These are phyloP conservation scores for Syrphus vitripennis DNA, from an alignment of 2,888 invertebrate genomes.

Conservation along the genomic window DNA sequence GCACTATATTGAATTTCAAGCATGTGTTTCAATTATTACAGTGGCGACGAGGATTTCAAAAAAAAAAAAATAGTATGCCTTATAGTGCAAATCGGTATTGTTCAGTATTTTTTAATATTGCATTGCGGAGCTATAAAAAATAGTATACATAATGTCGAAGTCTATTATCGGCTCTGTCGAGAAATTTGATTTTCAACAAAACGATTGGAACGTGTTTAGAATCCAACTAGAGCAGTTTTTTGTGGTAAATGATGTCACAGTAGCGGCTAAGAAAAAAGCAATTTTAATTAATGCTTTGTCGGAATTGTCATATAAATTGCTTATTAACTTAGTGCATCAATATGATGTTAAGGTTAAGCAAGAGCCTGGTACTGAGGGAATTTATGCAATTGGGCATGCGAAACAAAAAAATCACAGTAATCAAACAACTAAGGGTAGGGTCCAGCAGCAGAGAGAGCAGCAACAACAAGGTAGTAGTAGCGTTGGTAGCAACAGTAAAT, in stretches of 20 bases:
- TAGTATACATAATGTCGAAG: background rate
- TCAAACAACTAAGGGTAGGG: background rate
- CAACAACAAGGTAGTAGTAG: background rate
- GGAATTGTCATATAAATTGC: too few species aligned
- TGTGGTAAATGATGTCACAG: background rate
- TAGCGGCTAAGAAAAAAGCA: too few species aligned
- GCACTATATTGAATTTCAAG: too few species aligned
- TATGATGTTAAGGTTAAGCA: background rate
- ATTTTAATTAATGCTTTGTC: too few species aligned
- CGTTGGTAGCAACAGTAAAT: background rate
- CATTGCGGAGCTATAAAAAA: background rate
- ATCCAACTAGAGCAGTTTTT: background rate
- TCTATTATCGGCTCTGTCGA: background rate
- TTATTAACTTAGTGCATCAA: background rate
- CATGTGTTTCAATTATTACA: too few species aligned
- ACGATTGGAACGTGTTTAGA: background rate
- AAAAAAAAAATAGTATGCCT: too few species aligned
- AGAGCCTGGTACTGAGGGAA: background rate
- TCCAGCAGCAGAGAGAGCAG: background rate
- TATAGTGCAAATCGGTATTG: background rate
- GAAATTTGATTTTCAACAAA: too few species aligned
- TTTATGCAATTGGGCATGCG: background rate
- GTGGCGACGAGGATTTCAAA: too few species aligned
- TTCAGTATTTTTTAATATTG: background rate
- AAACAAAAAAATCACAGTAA: background rate